Evolutionary conservation across 2,888 invertebrate species (phyloP), one percentile per base, ranked within the genome.

Genomic region (Taenaris catops): DNA sequence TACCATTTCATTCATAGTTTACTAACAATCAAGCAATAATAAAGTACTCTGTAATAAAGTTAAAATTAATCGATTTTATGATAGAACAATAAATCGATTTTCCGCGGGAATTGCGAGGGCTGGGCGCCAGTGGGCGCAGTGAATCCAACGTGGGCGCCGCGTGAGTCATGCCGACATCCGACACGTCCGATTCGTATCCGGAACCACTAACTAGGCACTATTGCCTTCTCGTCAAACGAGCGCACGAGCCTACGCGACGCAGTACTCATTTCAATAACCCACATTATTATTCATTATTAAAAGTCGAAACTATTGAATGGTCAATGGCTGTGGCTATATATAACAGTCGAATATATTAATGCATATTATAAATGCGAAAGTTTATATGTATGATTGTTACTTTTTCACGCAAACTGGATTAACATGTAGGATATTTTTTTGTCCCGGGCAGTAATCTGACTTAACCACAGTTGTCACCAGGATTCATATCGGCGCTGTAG

Each of bases 131-230:
- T 62, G 60, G 64, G 64, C 56, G 55, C 48, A 48, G 49, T 44
- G 55, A 53, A 49, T 49, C 46, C 50, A 53, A 63, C 63, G 80
- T 75, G 76, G 74, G 69, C 69, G 73, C 80, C 70, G 67, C 70
- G 69, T 83, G 87, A 86, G 68, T 87, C 87, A 87, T 78, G 72
- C 74, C 78, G 86, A 87, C 84, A 87, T 87, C 87, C 87, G 87
- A 87, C 87, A 88, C 83, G 83, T 84, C 79, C 84, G 75, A 79
- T 79, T 64, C 75, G 79, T 83, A 84, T 84, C 84, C 86, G 84
- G 86, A 86, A 84, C 79, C 70, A 80, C 80, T 83, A 81, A 80
- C 78, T 75, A 74, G 74, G 66, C 64, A 63, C 69, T 71, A 72
- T 70, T 70, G 67, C 74, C 60, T 60, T 63, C 58, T 57, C 62